Conservation (phyloP, 2,888 invertebrate species). For the Yponomeuta cagnagella region DNA sequence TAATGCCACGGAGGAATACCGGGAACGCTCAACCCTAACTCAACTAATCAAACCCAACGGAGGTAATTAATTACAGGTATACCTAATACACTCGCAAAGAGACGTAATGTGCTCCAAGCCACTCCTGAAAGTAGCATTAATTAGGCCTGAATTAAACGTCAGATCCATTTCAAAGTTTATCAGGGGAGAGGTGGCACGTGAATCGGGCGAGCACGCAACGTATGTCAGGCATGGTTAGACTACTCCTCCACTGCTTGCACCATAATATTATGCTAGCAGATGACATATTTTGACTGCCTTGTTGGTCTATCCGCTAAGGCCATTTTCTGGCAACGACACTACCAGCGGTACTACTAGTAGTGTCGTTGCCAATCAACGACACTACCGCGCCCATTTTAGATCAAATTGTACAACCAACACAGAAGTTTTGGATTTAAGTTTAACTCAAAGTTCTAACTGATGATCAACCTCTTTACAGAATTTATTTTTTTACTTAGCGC, state of each 20-base stretch:
- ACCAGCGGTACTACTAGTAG: too few relatives aligned
- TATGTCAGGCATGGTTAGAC: not conserved
- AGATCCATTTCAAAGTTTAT: slow-evolving; percentile 1
- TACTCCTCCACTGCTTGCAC: not conserved
- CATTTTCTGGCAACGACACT: too few relatives aligned
- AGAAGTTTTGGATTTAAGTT: too few relatives aligned
- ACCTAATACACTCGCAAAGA: not conserved
- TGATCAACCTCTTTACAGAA: too few relatives aligned
- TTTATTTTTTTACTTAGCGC: too few relatives aligned
- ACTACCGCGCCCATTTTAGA: too few relatives aligned
- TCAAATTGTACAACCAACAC: too few relatives aligned
- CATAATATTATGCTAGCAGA: not conserved
- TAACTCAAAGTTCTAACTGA: too few relatives aligned
- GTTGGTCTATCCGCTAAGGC: too few relatives aligned
- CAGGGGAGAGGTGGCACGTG: not conserved
- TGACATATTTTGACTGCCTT: not conserved
- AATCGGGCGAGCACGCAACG: not conserved
- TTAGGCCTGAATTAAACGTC: not conserved
- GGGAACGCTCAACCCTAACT: too few relatives aligned
- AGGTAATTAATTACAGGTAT: not conserved
- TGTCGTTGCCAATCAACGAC: too few relatives aligned
- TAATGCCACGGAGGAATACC: too few relatives aligned
- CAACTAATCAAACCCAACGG: not conserved
- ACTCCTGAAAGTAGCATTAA: not conserved
- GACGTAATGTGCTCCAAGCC: not conserved